Percentiles rank a stretch among this genome's conserved stretches.
Evolutionary conservation across 2,113 vertebrate genomes (phyloP).

Genomic region (Strix aluco): DNA sequence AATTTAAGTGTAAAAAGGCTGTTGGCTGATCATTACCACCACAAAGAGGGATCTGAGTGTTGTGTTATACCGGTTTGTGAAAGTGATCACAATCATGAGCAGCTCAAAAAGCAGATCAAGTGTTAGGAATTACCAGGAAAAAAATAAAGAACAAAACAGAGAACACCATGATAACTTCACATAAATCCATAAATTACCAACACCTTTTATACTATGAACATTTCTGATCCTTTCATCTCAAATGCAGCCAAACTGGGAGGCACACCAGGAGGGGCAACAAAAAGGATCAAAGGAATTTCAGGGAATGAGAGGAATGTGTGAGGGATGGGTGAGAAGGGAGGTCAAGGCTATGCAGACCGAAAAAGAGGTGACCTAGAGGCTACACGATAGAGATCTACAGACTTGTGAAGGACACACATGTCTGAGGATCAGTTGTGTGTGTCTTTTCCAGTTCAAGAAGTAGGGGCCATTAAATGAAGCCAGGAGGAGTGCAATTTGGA

Average conservation of each 20-base stretch:
- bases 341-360: neutral
- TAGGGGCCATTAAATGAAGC: neutral
- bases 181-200: neutral
- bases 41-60: neutral
- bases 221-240: conserved; percentile 8
- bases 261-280: neutral
- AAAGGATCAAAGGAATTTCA: conserved; percentile 11
- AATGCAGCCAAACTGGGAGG: neutral
- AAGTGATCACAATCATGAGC: neutral
- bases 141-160: neutral
- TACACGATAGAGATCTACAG: neutral
- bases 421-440: neutral
- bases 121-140: neutral
- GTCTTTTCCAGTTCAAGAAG: neutral
- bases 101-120: neutral
- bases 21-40: neutral
- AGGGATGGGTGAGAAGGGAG: neutral
- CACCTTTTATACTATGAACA: neutral
- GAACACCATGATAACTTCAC: neutral
- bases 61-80: neutral
- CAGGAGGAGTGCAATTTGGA: neutral
- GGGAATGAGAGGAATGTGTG: conserved; percentile 42
- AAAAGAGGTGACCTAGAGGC: neutral
- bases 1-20: neutral
- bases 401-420: neutral